Conservation (phyloP, 2,888 invertebrate genomes). For the Eupithecia inturbata region DNA sequence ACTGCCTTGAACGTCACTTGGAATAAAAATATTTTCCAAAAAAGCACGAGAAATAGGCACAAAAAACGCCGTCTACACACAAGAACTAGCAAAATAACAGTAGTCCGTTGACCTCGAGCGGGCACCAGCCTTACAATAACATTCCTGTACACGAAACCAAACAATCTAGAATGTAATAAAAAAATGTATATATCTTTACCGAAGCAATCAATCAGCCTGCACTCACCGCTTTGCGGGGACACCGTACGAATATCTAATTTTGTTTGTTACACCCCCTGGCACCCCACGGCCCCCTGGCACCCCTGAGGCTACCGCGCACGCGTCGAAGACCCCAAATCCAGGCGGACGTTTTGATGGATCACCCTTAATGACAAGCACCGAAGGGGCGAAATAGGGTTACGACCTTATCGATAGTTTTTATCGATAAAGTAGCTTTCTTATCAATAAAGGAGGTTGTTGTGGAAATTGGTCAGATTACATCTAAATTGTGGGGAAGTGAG, state of each 20-base stretch:
- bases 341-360: slow-evolving; percentile 84
- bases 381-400: slow-evolving; percentile 70
- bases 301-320: slow-evolving; percentile 64
- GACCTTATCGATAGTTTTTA: slow-evolving; percentile 42
- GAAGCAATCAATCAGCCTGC: slow-evolving; percentile 79
- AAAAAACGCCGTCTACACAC: not conserved
- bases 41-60: not conserved
- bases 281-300: slow-evolving; percentile 39
- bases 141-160: slow-evolving; percentile 38
- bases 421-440: slow-evolving; percentile 52
- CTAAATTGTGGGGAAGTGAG: slow-evolving; percentile 54
- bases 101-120: slow-evolving; percentile 34
- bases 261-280: slow-evolving; percentile 69
- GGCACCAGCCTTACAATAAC: slow-evolving; percentile 35
- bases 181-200: slow-evolving; percentile 46
- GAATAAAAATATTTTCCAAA: not conserved
- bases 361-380: slow-evolving; percentile 83
- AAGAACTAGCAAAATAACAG: not conserved
- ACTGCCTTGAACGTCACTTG: not conserved
- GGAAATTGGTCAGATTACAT: slow-evolving; percentile 64
- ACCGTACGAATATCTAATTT: slow-evolving; percentile 83
- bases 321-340: slow-evolving; percentile 81
- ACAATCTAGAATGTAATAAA: slow-evolving; percentile 44
- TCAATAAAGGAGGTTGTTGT: slow-evolving; percentile 54
- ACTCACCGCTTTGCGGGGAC: slow-evolving; percentile 78